Evolutionary conservation across 2,113 vertebrate species (phyloP).

Genomic region (Chunga burmeisteri): DNA sequence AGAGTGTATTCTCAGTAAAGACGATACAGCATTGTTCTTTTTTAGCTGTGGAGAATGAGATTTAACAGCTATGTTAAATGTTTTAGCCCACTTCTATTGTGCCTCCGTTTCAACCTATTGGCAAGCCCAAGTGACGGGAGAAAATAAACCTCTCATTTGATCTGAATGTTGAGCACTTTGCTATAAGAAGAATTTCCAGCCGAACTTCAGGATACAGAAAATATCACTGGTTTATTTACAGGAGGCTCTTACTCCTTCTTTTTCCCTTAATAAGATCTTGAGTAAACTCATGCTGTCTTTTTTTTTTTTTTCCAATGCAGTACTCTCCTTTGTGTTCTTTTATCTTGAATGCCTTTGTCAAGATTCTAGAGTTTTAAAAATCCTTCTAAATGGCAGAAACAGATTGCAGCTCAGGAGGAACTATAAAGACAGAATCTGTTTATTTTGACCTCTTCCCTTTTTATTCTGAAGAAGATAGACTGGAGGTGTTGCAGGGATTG

Average conservation of each 20-base stretch:
- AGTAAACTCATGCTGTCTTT: neutral
- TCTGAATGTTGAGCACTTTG: slow-evolving; percentile 37
- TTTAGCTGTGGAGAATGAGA: slow-evolving; percentile 77
- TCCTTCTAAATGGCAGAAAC: slow-evolving; percentile 5
- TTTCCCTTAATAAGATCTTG: neutral
- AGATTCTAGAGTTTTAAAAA: neutral
- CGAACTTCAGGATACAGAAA: neutral
- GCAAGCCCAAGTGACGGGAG: slow-evolving; percentile 63
- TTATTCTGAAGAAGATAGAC: slow-evolving; percentile 3
- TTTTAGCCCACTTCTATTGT: slow-evolving; percentile 70
- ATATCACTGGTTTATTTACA: neutral
- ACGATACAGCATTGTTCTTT: slow-evolving; percentile 74
- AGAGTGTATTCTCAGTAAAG: slow-evolving; percentile 69
- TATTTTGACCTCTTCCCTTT: slow-evolving; percentile 11
- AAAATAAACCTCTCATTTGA: slow-evolving; percentile 71
- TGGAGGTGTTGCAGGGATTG: neutral
- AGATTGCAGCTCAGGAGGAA: neutral
- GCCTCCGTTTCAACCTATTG: slow-evolving; percentile 75
- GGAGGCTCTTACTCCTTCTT: neutral
- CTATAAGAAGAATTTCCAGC: slow-evolving; percentile 42
- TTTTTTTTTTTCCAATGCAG: neutral
- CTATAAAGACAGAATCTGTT: neutral
- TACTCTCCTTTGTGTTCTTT: neutral
- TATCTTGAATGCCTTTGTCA: neutral
- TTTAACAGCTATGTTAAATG: slow-evolving; percentile 78